Evolutionary conservation across 2,888 invertebrate genomes (phyloP).

Genomic region (Oscheius sp.): DNA sequence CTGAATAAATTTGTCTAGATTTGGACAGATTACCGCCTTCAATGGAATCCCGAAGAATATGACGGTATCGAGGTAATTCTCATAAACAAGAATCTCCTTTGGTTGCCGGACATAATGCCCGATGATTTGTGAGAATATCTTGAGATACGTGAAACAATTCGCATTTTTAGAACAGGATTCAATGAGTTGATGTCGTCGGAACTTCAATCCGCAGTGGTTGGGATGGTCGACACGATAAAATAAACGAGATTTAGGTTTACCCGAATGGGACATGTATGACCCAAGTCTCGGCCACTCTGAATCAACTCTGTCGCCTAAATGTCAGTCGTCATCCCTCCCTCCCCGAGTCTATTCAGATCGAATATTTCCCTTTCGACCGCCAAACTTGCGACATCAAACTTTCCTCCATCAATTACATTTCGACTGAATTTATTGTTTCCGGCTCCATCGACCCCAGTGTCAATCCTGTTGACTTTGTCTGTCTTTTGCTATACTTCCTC

Average conservation of each 20-base stretch:
- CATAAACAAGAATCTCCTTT: not conserved
- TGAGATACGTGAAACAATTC: not conserved
- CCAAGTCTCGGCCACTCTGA: not conserved
- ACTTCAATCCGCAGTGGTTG: not conserved
- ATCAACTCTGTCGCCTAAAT: constrained; percentile 15
- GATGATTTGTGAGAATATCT: not conserved
- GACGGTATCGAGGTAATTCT: not conserved
- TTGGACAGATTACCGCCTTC: constrained; percentile 14
- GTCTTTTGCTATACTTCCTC: not conserved
- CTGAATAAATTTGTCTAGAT: not conserved
- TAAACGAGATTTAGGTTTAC: not conserved
- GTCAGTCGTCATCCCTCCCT: not conserved
- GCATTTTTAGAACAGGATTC: not conserved
- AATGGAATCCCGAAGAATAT: constrained; percentile 15
- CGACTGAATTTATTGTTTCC: not conserved
- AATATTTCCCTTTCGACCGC: constrained; percentile 22
- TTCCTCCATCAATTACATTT: constrained; percentile 4
- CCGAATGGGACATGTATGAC: constrained; percentile 1
- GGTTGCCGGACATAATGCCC: not conserved
- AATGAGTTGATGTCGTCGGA: not conserved
- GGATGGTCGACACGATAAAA: not conserved
- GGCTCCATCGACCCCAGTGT: not conserved
- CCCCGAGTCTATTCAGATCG: not conserved
- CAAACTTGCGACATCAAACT: constrained; percentile 6
- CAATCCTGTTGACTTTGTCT: not conserved